phyloP scores from a whole-genome alignment of 2,797 vertebrate genomes.

The Channa striata region DNA sequence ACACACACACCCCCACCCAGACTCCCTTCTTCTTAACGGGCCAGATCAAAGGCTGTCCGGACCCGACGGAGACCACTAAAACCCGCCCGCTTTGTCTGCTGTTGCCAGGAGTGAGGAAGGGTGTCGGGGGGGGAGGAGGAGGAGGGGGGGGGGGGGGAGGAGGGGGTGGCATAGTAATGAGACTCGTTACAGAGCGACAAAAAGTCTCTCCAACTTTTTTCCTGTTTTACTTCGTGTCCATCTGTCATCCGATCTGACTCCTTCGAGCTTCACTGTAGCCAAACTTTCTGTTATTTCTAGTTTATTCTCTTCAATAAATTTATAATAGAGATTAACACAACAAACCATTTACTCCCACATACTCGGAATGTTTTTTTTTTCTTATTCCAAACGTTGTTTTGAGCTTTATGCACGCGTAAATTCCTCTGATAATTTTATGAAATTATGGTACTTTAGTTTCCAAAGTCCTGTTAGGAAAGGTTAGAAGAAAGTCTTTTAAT shows the following conservation, averaged over 20 bases:
- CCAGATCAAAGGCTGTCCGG: conserved; percentile 88
- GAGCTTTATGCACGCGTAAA: too few species aligned
- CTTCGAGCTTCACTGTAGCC: not conserved
- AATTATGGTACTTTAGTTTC: not conserved
- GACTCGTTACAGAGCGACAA: conserved; percentile 84
- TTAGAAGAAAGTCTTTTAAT: conserved; percentile 54
- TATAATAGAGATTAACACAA: not conserved
- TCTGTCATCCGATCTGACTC: conserved; percentile 31
- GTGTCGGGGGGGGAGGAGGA: conserved; percentile 67
- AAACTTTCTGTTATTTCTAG: not conserved
- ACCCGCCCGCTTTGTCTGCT: conserved; percentile 86
- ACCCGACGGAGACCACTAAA: conserved; percentile 81
- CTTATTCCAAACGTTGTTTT: not conserved
- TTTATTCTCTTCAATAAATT: not conserved
- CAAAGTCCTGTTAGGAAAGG: conserved; percentile 26
- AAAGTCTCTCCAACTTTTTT: conserved; percentile 79
- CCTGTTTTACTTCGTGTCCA: conserved; percentile 27
- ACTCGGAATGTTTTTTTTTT: not conserved
- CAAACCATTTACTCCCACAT: not conserved
- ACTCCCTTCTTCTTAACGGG: conserved; percentile 83
- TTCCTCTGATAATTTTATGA: not conserved
- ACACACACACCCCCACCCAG: conserved; percentile 1
- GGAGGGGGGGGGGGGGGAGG: conserved; percentile 34
- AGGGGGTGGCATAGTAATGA: conserved; percentile 83
- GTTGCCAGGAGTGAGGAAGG: conserved; percentile 89